Base-by-base conservation (phyloP, 2,888 invertebrate genomes). In the Aromia moschata region DNA sequence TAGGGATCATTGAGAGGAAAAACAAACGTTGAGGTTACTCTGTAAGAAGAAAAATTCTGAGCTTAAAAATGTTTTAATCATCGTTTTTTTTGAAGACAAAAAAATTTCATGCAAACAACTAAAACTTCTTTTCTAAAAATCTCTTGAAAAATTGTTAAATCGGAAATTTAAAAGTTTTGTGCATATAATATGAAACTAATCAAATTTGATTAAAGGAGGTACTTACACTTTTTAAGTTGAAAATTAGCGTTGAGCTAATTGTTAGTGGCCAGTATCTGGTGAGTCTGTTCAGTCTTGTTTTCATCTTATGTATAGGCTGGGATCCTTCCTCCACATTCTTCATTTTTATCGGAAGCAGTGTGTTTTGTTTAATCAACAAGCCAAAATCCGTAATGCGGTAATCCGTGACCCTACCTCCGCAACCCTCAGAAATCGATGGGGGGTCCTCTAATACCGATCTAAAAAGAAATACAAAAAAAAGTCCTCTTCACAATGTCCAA, bases 381-480 rank as follows among this genome's bases (percentile, higher is more conserved):
- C 94, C 94, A 79, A 97, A 94, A 80, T 97, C 96, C 79, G 90
- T 84, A 64, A 89, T 87, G 58, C 88, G 85, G 76, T 98, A 98
- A 79, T 98, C 98, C 0, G 95, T 93, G 37, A 98, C 93, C 37
- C 96, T 84, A 0, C 97, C 98, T 0, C 98, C 98, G 31, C 91
- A 90, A 0, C 97, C 97, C 81, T 98, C 98, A 18, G 92, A 94
- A 47, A 98, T 93, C 0, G 96, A 94, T 0, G 97, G 97, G 0
- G 96, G 94, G 79, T 98, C 98, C 78, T 98, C 97, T 52, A 96
- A 85, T 2, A 94, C 90, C 37, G 93, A 92, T 31, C 96, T 80
- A 49, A 38, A 46, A 52, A 20, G 9, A 38, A 31, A 25, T n/a
- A 25, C 3, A 25, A 25, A 5, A 3, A 25, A 25, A 25, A 5